Evolutionary conservation across 2,797 vertebrate species (phyloP), one percentile per base, ranked within the genome.

Genomic region (Poliocrania exsul): DNA sequence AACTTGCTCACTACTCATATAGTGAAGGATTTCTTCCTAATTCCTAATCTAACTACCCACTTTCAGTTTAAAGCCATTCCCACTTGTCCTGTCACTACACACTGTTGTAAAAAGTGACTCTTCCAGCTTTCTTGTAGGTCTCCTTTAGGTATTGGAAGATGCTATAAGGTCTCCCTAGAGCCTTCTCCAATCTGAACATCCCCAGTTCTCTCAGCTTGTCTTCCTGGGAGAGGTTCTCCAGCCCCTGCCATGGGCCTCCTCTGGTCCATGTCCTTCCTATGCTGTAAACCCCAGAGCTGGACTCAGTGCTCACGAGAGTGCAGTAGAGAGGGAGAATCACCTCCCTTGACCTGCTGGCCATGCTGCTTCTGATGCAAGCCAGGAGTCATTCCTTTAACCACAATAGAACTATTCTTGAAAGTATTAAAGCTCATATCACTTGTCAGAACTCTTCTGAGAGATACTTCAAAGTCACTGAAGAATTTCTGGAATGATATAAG

Each of bases 1-100:
- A 35, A 17, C 2, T 2, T 62, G 37, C 57, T 69, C 57, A 13
- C 16, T 38, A 20, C n/a, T 31, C 1, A 0, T 5, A 3, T 13
- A 57, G 14, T 57, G 57, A 56, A 46, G 20, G 37, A 38, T 82
- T 50, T 50, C 16, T 50, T 29, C 44, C 49, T 49, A 44, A 56
- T 46, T 33, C 37, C n/a, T 37, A 15, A 62, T 44, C 19, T 33
- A 11, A 70, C 47, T 38, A 26, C 12, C n/a, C 10, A 38, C 33
- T 46, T 50, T 57, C 11, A 33, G 11, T 70, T 64, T 64, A 31
- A 33, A 51, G 37, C 14, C 18, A 11, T 46, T 18, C 20, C 20
- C 14, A 4, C 11, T 50, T 77, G 37, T 64, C 20, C 29, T 77
- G n/a, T 77, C 44, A 26, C 28, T 77, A 16, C n/a, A 50, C 11